Evolutionary conservation across 2,113 vertebrate species (phyloP), one percentile per base, ranked within the genome.

Genomic region (Corydoras maculifer): DNA sequence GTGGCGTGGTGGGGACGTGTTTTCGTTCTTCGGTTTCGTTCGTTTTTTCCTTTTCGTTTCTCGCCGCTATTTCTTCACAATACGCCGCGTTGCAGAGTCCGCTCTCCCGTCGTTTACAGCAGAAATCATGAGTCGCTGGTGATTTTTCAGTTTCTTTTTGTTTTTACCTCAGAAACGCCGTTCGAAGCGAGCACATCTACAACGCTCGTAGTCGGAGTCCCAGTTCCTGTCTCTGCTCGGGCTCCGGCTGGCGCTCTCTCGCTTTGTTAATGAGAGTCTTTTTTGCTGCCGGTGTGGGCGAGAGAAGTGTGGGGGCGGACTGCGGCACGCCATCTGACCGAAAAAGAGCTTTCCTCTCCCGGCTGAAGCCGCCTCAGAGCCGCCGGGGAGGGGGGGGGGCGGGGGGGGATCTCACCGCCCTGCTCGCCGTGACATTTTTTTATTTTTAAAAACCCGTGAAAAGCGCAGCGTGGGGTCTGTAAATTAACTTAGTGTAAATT

Each of bases 321-420:
- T 88, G 88, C 88, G 89, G 87, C 88, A 86, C 88, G 87, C 90
- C 87, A 90, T 90, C 87, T 90, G 88, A 91, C 88, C 90, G 88
- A 91, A 91, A 87, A 91, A 89, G 86, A 89, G 87, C 85, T 84
- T 90, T 89, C 90, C 87, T 90, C 88, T 88, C 84, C 88, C 88
- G 87, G 86, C 66, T 85, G 82, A 85, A 89, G 86, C 87, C 86
- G 85, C 84, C 80, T 85, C 86, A 85, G 79, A 80, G 81, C 58
- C 65, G 65, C 55, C 53, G 49, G 58, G 69, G 29, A 79, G 80
- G 80, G 74, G 78, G 80, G 80, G 69, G 81, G 87, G n/a, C n/a
- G 86, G 81, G 85, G 78, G 50, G 76, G 80, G 79, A 60, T 80
- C 73, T 84, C 82, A 84, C 72, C 78, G 79, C 79, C 79, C 66